Base-by-base conservation (phyloP, 2,888 invertebrate species). In the Autographa pulchrina region DNA sequence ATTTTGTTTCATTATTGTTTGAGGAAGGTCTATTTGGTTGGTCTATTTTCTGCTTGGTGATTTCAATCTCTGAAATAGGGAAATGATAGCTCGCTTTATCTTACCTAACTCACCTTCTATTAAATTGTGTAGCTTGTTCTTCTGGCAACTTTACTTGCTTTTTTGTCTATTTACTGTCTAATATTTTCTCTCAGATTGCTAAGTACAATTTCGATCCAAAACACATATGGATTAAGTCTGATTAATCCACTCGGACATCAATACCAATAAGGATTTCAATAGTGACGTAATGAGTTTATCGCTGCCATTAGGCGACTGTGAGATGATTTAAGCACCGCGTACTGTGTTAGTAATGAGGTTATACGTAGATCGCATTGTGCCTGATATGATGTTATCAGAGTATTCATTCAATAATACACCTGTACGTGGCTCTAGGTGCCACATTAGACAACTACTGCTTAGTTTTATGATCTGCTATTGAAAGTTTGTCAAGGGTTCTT, bases 1-100 rank as follows among this genome's bases (percentile, higher is more conserved):
- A 32, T 52, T 68, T 78, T 69, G 65, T 61, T 65, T 38, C 35
- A 62, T 67, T 71, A 35, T 60, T 35, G 52, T 52, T 20, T 20
- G 54, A 11, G 18, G 16, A 54, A 54, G 54, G 54, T 54, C 11
- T 20, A 20, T 16, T 48, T 16, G 43, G 16, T 16, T 43, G 43
- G 16, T 43, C 6, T 43, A 43, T 54, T 54, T 20, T 54, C 54
- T 20, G 54, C 20, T 18, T 20, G 9, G 11, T 20, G 54, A 54
- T 9, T 54, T 18, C 9, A 18, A 20, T 18, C 20, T 20, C 20
- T 9, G 8, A 52, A 52, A 52, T n/a, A 48, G 35, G 8, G 0
- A 52, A 52, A 52, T 52, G 14, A 18, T 52, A 3, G 2, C 18
- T 18, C 2, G 14, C 18, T 52, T 18, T 52, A 52, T 2, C 1